Conservation (phyloP, 2,888 invertebrate genomes). For the Meiosimyza decipiens region DNA sequence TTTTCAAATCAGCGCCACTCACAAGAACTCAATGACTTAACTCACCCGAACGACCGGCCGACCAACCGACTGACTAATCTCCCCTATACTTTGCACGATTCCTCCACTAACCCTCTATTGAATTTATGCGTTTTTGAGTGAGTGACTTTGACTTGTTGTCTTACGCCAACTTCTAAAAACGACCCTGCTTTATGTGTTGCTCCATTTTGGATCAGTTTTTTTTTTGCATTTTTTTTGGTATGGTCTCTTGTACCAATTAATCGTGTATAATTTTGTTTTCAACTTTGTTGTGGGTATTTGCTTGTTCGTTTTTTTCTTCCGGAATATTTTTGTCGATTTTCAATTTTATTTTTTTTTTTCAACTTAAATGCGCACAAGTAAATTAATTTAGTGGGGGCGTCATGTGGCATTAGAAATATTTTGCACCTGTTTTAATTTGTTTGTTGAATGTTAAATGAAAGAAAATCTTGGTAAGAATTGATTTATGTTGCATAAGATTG, state of each 20-base stretch:
- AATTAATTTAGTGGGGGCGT: conserved; percentile 25
- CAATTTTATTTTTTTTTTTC: background rate
- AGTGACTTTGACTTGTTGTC: conserved; percentile 29
- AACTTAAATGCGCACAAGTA: too few species aligned
- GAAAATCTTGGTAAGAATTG: too few species aligned
- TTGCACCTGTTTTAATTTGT: conserved; percentile 36
- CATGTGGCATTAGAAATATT: conserved; percentile 11
- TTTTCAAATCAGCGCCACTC: too few species aligned
- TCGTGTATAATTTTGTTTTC: conserved; percentile 11
- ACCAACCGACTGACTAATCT: too few species aligned
- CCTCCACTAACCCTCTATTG: too few species aligned
- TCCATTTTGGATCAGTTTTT: conserved; percentile 26
- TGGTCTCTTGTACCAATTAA: conserved; percentile 13
- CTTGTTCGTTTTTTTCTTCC: conserved; percentile 15
- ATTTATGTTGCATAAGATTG: too few species aligned
- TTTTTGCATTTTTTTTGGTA: conserved; percentile 5
- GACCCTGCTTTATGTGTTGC: conserved; percentile 17
- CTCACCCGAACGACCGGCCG: too few species aligned
- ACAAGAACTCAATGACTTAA: too few species aligned
- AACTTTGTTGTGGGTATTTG: background rate
- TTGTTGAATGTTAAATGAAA: conserved; percentile 11
- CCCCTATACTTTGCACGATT: too few species aligned
- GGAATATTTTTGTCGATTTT: background rate
- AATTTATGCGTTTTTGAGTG: conserved; percentile 43
- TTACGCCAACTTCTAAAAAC: conserved; percentile 6